Base-by-base conservation (phyloP, 2,113 vertebrate genomes). In the Equus quagga region DNA sequence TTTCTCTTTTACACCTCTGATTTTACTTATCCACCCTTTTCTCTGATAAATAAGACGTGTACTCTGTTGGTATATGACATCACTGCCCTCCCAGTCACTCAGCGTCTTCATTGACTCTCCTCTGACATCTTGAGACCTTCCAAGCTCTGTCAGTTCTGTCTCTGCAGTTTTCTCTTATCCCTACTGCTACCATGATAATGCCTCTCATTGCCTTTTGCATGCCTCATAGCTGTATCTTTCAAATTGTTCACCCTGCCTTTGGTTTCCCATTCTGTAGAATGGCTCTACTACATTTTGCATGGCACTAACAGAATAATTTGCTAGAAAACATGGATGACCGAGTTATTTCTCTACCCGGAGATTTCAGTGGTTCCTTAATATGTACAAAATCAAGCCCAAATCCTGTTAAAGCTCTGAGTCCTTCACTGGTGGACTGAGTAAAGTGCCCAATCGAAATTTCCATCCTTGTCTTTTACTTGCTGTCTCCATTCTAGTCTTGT, bases 131-230 rank as follows among this genome's bases (percentile, higher is more conserved):
- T 23, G 21, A 54, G 83, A 54, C 24, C 44, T 69, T 44, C 15
- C 54, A 84, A 14, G 79, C n/a, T 76, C 56, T 44, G 15, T 14
- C 41, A 56, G 64, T 54, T 67, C 41, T 54, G 4, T 62, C 56
- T 23, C 56, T 23, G 36, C 3, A 21, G 11, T 81, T 51, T 80
- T 33, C 36, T 31, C 51, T 21, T 1, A 0, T 64, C 28, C 24
- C 2, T 8, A 6, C 21, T 49, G 33, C 58, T 28, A 24, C 26
- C 1, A 0, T 1, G 28, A 67, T 9, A 51, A 41, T 0, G 10
- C 18, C 49, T 31, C 60, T 54, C 46, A 0, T 46, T 17, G 13
- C n/a, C 41, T 23, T 80, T 18, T 10, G 26, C 13, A 10, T 51
- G n/a, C 65, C 1, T 0, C 2, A 8, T 2, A 13, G 36, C 49